Conservation (phyloP, 2,113 vertebrate species). For the Myotis brandtii region DNA sequence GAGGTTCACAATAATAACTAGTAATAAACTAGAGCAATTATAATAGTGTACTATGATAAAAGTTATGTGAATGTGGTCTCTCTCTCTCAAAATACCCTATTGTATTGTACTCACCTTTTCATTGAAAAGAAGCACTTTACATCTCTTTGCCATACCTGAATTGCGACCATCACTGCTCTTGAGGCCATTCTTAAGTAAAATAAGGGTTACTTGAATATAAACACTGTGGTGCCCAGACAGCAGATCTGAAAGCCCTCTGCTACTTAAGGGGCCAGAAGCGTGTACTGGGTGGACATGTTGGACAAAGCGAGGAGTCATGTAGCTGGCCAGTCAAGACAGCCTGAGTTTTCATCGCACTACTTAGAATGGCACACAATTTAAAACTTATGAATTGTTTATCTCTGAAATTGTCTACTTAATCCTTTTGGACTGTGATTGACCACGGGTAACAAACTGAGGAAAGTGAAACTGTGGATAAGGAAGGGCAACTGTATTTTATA, state of each 20-base stretch:
- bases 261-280: not conserved
- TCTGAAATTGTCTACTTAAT: not conserved
- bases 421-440: not conserved
- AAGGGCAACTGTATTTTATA: not conserved
- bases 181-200: not conserved
- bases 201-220: not conserved
- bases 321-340: not conserved
- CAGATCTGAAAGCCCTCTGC: no score
- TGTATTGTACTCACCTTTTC: not conserved
- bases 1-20: not conserved
- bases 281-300: not conserved
- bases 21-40: not conserved
- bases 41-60: not conserved
- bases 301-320: not conserved
- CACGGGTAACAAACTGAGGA: not conserved
- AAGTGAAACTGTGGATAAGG: not conserved
- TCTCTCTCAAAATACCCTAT: not conserved
- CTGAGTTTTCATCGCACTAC: not conserved
- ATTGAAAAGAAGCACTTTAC: not conserved
- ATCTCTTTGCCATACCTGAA: not conserved
- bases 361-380: not conserved
- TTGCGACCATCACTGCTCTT: not conserved
- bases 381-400: not conserved
- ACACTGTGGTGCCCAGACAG: no score
- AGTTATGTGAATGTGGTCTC: not conserved